phyloP scores from a whole-genome alignment of 2,888 invertebrate species.

The Ichneumon xanthorius region DNA sequence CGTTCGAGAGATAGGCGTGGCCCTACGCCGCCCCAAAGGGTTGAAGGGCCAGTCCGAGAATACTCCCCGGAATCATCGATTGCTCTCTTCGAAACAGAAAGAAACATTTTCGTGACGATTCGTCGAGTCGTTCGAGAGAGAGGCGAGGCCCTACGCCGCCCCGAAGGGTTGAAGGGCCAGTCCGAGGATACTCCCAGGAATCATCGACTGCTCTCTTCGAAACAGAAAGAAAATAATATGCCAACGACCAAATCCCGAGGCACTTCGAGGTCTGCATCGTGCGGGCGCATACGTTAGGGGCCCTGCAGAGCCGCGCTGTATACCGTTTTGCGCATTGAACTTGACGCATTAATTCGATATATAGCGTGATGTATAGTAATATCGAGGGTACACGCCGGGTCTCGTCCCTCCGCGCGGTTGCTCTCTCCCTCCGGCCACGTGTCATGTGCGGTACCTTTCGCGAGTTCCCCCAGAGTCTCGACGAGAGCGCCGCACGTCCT shows the following conservation, averaged over 20 bases:
- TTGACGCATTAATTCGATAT: slow-evolving; percentile 59
- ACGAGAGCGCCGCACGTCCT: slow-evolving; percentile 35
- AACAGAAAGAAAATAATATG: neutral
- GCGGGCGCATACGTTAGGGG: slow-evolving; percentile 7
- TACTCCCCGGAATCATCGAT: neutral
- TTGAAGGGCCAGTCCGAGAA: neutral
- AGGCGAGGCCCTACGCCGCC: neutral
- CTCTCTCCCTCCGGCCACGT: slow-evolving; percentile 28
- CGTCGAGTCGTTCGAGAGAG: neutral
- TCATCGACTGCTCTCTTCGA: neutral
- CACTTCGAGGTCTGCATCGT: neutral
- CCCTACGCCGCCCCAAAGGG: neutral
- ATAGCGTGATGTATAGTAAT: slow-evolving; percentile 17
- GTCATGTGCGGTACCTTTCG: slow-evolving; percentile 50
- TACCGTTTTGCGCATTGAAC: slow-evolving; percentile 53
- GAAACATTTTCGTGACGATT: neutral
- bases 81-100: neutral
- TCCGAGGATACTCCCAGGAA: neutral
- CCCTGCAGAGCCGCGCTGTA: slow-evolving; percentile 26
- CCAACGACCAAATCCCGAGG: neutral
- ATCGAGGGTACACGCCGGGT: slow-evolving; percentile 16
- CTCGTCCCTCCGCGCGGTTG: slow-evolving; percentile 27
- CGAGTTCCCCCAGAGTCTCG: slow-evolving; percentile 42
- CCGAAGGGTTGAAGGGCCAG: neutral
- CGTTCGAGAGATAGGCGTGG: neutral